These are phyloP conservation scores for Stichopus chloronotus DNA, from an alignment of 35 echinoderm and acorn worm genomes.

Conservation along the genomic window DNA sequence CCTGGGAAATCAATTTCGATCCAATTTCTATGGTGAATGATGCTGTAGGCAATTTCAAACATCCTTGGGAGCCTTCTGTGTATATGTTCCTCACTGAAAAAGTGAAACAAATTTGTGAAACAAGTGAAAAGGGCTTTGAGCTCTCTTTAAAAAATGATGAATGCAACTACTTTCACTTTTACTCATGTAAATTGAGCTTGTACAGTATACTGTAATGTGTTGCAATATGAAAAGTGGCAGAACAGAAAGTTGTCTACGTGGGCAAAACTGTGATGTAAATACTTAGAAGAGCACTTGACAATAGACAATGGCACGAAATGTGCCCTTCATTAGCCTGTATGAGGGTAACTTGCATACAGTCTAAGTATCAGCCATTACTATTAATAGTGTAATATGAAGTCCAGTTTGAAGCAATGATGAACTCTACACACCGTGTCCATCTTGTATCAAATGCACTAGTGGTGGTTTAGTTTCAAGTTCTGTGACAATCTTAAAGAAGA, in stretches of 20 bases:
- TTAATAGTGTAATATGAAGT: no score
- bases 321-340: no score
- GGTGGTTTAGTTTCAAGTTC: no score
- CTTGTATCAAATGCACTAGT: no score
- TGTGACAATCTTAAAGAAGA: no score
- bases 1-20: constrained; percentile 33
- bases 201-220: not conserved
- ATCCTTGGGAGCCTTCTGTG: not conserved
- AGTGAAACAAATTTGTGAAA: constrained; percentile 11
- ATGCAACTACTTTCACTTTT: not conserved
- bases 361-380: no score
- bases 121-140: not conserved
- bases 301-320: no score
- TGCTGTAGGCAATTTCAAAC: constrained; percentile 13
- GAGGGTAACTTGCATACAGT: no score
- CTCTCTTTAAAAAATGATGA: not conserved
- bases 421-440: no score
- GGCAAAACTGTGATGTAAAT: not conserved
- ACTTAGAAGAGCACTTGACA: no score
- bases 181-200: not conserved
- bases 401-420: no score
- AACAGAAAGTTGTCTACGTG: not conserved
- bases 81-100: not conserved
- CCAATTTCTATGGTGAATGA: not conserved
- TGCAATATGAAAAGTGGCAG: not conserved